These are phyloP conservation scores for Sceliomorpha sp. DNA, from an alignment of 2,888 invertebrate species.

Conservation along the genomic window DNA sequence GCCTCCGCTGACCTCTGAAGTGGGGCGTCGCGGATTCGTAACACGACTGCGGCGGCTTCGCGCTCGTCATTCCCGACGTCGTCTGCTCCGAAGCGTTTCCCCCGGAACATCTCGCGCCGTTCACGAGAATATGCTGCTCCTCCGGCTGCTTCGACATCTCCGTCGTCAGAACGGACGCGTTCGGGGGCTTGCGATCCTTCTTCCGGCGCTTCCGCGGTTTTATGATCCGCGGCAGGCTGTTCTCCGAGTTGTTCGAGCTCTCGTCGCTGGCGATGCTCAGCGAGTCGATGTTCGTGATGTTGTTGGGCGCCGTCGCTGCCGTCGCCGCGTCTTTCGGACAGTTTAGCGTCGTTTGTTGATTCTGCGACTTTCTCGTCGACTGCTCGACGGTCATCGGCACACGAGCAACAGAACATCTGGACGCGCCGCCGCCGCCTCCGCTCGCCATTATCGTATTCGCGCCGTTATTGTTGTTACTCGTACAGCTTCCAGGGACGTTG, in stretches of 20 bases:
- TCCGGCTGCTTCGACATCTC: constrained; percentile 64
- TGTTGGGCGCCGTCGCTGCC: constrained; percentile 80
- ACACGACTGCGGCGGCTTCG: constrained; percentile 79
- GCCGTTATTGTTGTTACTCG: constrained; percentile 65
- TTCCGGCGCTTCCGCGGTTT: constrained; percentile 94
- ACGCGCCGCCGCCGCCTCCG: too few relatives aligned
- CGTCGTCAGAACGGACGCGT: constrained; percentile 63
- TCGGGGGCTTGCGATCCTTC: constrained; percentile 90
- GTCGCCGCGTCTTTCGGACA: constrained; percentile 52
- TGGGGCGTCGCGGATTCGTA: constrained; percentile 70
- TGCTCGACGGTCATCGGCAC: constrained; percentile 36
- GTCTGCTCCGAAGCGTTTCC: constrained; percentile 2
- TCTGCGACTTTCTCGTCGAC: constrained; percentile 56
- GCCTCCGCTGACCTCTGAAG: constrained; percentile 68
- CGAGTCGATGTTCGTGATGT: constrained; percentile 84
- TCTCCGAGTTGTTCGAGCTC: constrained; percentile 85
- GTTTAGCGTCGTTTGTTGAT: constrained; percentile 12
- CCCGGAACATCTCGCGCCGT: neutral
- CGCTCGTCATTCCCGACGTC: constrained; percentile 47
- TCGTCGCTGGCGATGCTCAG: constrained; percentile 89
- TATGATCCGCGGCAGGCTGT: constrained; percentile 92
- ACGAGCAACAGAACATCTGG: constrained; percentile 11
- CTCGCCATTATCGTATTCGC: constrained; percentile 30
- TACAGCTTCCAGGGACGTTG: constrained; percentile 51
- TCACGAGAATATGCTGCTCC: constrained; percentile 19